These are phyloP conservation scores for Eupeodes latifasciatus DNA, from an alignment of 2,888 invertebrate genomes.

Conservation along the genomic window DNA sequence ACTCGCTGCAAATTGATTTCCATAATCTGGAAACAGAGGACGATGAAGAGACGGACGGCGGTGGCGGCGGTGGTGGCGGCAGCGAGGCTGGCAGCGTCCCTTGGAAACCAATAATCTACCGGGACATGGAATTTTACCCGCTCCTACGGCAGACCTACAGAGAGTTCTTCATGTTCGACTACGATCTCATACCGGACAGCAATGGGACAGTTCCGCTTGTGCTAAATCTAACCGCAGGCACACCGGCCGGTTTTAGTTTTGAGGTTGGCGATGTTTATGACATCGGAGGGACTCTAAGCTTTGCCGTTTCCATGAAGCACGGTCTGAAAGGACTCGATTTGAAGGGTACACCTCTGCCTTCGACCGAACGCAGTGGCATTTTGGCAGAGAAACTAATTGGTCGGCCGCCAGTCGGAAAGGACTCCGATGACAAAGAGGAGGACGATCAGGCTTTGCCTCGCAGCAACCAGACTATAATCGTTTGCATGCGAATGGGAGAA, in stretches of 20 bases:
- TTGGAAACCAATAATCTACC: conserved; percentile 79
- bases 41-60: conserved; percentile 51
- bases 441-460: conserved; percentile 76
- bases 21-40: conserved; percentile 75
- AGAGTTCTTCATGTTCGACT: conserved; percentile 91
- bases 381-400: conserved; percentile 82
- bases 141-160: conserved; percentile 87
- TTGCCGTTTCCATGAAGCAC: conserved; percentile 89
- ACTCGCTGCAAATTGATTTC: conserved; percentile 80
- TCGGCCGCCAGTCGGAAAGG: conserved; percentile 54
- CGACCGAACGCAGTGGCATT: conserved; percentile 79
- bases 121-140: conserved; percentile 81
- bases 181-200: conserved; percentile 88
- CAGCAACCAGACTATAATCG: conserved; percentile 85
- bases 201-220: conserved; percentile 88
- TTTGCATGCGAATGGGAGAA: conserved; percentile 87
- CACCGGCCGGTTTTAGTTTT: conserved; percentile 88
- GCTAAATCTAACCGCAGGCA: conserved; percentile 88
- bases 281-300: conserved; percentile 91
- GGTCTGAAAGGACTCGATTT: conserved; percentile 81
- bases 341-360: conserved; percentile 77
- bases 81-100: conserved; percentile 45
- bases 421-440: conserved; percentile 60
- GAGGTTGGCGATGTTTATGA: conserved; percentile 89
- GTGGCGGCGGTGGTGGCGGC: conserved; percentile 1